phyloP scores from a whole-genome alignment of 2,797 vertebrate species.

The Syndactyla subalaris region DNA sequence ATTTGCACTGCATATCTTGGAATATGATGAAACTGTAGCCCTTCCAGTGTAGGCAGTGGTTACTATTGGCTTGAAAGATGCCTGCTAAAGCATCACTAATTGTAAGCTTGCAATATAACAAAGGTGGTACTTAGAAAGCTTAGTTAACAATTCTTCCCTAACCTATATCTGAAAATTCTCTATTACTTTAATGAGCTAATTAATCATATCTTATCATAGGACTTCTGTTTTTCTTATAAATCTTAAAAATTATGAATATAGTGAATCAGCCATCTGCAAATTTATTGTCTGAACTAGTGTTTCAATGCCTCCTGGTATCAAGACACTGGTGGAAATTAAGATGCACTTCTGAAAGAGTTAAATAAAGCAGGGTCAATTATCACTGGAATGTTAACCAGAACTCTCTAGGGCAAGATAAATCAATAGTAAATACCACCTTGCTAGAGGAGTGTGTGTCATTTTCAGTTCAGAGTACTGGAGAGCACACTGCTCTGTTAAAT shows the following conservation, averaged over 20 bases:
- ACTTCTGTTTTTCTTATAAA: not conserved
- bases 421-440: conserved; percentile 54
- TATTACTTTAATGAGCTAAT: not conserved
- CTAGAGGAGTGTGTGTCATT: conserved; percentile 1
- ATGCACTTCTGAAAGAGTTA: conserved; percentile 12
- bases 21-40: not conserved
- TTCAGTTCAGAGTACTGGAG: conserved; percentile 33
- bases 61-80: not conserved
- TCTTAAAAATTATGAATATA: not conserved
- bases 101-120: not conserved
- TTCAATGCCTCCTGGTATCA: not conserved
- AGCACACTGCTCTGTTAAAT: conserved; percentile 65
- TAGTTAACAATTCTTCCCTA: not conserved
- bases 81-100: not conserved
- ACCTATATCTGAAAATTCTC: not conserved
- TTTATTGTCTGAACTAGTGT: not conserved
- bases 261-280: not conserved
- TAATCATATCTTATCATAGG: not conserved
- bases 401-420: conserved; percentile 59
- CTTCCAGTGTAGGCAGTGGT: not conserved
- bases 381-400: conserved; percentile 55
- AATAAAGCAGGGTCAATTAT: conserved; percentile 36
- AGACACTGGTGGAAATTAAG: not conserved
- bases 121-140: not conserved
- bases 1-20: not conserved